Evolutionary conservation across 1,140 invertebrate species (phyloP).

Genomic region (Portunus trituberculatus): DNA sequence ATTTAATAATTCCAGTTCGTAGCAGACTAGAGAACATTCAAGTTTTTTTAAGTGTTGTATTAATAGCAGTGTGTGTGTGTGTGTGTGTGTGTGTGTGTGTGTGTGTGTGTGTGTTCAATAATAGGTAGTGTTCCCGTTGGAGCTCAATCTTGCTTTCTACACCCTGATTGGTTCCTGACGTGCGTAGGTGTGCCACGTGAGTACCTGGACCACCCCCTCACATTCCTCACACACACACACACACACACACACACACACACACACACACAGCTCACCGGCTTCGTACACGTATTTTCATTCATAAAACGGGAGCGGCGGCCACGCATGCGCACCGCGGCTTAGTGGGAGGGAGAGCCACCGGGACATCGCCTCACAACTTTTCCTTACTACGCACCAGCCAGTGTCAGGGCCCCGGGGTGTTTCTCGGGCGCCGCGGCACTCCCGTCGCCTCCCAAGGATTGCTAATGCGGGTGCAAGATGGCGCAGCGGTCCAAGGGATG

Average conservation of each 20-base stretch:
- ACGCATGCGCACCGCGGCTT: background rate
- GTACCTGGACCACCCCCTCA: conserved; percentile 6
- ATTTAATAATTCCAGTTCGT: no score
- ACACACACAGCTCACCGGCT: background rate
- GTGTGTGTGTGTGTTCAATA: no score
- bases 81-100: no score
- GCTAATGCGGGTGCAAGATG: background rate
- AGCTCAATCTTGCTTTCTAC: no score
- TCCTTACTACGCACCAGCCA: background rate
- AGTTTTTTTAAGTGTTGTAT: no score
- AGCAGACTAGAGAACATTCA: no score
- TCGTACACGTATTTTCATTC: conserved; percentile 18
- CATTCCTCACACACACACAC: background rate
- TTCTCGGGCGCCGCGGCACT: background rate
- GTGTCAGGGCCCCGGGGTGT: no score
- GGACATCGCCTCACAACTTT: background rate
- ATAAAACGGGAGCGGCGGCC: background rate
- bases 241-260: background rate
- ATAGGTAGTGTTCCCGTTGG: no score
- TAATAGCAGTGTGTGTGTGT: no score
- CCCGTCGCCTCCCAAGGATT: background rate
- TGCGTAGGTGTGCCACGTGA: background rate
- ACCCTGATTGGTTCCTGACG: background rate
- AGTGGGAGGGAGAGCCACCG: background rate
- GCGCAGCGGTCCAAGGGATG: background rate